A percentile compares a stretch with the other conserved stretches of the same genome.
Evolutionary conservation across 2,797 vertebrate genomes (phyloP).

Genomic region (Neopelma chrysocephalum): DNA sequence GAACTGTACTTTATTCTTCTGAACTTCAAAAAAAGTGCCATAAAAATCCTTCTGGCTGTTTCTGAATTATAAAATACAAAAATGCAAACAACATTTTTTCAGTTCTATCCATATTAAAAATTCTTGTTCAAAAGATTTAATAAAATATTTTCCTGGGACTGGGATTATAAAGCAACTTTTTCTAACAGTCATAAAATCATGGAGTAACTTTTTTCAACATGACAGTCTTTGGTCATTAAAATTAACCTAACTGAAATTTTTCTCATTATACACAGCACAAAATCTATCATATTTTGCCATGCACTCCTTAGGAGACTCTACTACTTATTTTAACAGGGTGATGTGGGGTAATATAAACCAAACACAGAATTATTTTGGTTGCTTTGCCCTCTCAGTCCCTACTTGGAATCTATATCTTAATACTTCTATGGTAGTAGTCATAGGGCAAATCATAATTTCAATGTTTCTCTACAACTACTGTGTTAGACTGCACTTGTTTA

Average conservation of each 20-base stretch:
- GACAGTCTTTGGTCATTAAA: neutral
- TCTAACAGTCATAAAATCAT: neutral
- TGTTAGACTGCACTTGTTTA: neutral
- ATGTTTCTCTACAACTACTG: neutral
- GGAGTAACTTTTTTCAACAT: neutral
- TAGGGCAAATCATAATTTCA: neutral
- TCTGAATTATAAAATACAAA: conserved; percentile 5
- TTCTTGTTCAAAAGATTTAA: neutral
- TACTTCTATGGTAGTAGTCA: neutral
- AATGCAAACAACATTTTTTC: neutral
- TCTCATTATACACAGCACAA: neutral
- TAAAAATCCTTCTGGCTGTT: neutral
- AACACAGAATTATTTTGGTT: neutral
- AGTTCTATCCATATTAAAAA: neutral
- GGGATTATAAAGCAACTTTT: neutral
- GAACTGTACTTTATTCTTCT: neutral
- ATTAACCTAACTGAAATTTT: neutral
- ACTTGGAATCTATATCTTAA: neutral
- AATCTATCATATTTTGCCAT: neutral
- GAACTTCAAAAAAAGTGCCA: neutral
- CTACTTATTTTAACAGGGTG: neutral
- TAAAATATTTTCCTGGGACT: neutral
- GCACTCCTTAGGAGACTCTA: neutral
- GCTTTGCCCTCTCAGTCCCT: neutral
- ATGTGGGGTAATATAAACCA: neutral